Percentiles rank a stretch among this genome's conserved stretches.
These are phyloP conservation scores for Phalacrocorax pelagicus DNA, from an alignment of 2,113 vertebrate genomes.

Conservation along the genomic window DNA sequence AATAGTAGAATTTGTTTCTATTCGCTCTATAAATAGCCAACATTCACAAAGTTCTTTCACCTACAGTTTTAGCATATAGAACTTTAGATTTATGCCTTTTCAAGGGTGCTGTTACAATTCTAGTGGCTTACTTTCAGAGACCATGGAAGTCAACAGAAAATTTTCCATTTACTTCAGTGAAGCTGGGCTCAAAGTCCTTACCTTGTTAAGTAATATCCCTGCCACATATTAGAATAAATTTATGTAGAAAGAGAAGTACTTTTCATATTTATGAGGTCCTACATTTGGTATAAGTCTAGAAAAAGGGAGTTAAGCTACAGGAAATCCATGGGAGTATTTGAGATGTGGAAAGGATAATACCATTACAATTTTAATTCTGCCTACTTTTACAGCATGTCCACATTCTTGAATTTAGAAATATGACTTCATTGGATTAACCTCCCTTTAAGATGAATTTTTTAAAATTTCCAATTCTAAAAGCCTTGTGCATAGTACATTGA, in stretches of 20 bases:
- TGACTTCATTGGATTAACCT: background rate
- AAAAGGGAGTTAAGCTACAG: background rate
- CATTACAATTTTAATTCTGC: background rate
- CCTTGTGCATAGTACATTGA: background rate
- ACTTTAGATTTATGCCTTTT: background rate
- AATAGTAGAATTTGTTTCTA: background rate
- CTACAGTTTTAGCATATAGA: background rate
- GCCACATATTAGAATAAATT: background rate
- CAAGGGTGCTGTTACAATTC: background rate
- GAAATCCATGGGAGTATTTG: background rate
- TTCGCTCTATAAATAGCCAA: background rate
- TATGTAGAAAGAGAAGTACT: background rate
- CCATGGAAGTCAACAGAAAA: background rate
- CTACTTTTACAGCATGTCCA: background rate
- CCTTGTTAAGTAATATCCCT: background rate
- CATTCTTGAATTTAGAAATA: background rate
- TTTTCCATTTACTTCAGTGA: background rate
- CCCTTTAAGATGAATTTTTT: background rate
- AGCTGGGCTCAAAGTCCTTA: background rate
- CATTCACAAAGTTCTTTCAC: background rate
- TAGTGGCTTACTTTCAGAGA: background rate
- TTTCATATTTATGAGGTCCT: background rate
- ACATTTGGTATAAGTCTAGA: background rate
- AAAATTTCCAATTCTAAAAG: background rate
- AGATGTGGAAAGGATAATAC: background rate